Conservation (phyloP, 2,888 invertebrate genomes). For the Heliconius cydno region DNA sequence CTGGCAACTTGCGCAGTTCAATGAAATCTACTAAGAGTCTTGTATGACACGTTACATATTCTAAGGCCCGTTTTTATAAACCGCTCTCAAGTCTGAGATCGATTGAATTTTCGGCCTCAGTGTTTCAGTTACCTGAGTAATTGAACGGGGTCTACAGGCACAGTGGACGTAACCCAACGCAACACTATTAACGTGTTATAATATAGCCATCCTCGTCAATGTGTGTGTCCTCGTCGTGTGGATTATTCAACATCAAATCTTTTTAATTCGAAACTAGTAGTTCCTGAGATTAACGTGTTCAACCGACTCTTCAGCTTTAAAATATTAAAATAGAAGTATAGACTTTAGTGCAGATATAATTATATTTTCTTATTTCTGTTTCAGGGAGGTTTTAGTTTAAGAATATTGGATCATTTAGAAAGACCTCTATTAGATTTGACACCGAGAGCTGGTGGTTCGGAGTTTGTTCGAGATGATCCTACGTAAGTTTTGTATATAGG, state of each 20-base stretch:
- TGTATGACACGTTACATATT: no score
- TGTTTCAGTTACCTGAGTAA: no score
- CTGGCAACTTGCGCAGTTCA: not conserved
- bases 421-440: conserved; percentile 93
- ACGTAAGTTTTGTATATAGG: conserved; percentile 86
- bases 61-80: no score
- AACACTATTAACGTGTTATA: no score
- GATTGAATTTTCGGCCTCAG: no score
- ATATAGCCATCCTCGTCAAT: no score
- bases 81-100: no score
- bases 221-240: no score
- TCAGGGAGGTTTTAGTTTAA: conserved; percentile 95
- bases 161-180: no score
- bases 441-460: conserved; percentile 90
- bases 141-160: no score
- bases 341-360: not conserved
- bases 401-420: conserved; percentile 93
- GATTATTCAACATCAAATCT: no score
- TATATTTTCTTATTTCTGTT: conserved; percentile 56
- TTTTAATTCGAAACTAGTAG: not conserved
- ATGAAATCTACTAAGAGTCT: no score
- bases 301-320: not conserved
- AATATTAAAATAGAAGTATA: not conserved
- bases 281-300: not conserved
- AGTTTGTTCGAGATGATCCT: conserved; percentile 91